Evolutionary conservation across 2,888 invertebrate species (phyloP), one percentile per base, ranked within the genome.

Genomic region (Caenorhabditis sp.): DNA sequence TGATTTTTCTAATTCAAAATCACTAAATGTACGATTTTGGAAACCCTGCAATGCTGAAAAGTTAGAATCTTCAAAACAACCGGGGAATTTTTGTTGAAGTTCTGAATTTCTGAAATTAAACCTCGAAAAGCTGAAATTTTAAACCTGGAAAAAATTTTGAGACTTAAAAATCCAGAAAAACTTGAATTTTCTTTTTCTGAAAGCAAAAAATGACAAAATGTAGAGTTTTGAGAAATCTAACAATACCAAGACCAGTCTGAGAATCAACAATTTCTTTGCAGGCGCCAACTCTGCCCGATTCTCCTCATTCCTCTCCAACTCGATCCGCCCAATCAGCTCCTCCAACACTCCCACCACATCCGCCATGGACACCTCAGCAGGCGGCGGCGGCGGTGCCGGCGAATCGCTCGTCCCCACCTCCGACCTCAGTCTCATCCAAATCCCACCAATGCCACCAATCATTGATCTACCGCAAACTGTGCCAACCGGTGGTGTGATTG

Each of bases 361-460:
- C 26, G 74, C 59, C 4, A 74, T 74, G 74, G 74, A 74, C 27
- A 74, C 67, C 12, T 66, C 69, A 23, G 38, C 31, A n/a, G 73
- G 67, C 10, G 68, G 63, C 10, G 73, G 68, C 27, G 70, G 71
- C 27, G 38, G 65, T 59, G 4, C 67, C 57, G 71, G 71, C 7
- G 77, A 77, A 70, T 68, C 74, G 1, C 71, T 77, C n/a, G 67
- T 62, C n/a, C 77, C 65, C n/a, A 59, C 74, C 7, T 60, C 63
- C 1, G 77, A 77, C 57, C 54, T 77, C 23, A 67, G 69, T 38
- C 63, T 54, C 59, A 65, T 23, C 38, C 65, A 49, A 43, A 27
- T 43, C 36, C 64, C 36, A 31, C 59, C 26, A 60, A 67, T 50
- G 21, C 57, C 27, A 36, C n/a, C 52, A 5, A 52, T 61, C n/a